Evolutionary conservation across 2,113 vertebrate species (phyloP).

Genomic region (Globicephala melas): DNA sequence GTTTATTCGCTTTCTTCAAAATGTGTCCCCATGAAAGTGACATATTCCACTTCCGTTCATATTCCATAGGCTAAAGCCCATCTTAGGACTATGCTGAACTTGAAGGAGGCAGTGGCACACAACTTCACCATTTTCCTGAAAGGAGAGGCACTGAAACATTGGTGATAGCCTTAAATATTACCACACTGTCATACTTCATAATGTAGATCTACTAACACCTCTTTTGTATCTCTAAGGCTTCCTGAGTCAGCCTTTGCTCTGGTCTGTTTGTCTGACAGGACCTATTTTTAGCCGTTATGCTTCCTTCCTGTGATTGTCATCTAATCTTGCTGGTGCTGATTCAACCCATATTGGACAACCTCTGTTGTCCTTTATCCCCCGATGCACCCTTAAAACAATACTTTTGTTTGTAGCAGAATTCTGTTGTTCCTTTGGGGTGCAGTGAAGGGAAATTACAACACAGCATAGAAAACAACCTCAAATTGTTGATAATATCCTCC

Average conservation of each 20-base stretch:
- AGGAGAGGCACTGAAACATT: not conserved
- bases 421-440: not conserved
- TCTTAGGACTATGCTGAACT: not conserved
- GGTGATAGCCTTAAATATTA: not conserved
- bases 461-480: not conserved
- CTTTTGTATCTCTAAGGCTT: not conserved
- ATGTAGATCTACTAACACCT: rapidly evolving
- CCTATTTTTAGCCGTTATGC: not conserved
- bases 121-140: not conserved
- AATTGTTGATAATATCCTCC: too few species aligned
- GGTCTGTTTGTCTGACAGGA: not conserved
- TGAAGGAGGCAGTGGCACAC: not conserved
- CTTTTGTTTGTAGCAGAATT: not conserved
- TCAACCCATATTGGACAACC: not conserved
- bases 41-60: not conserved
- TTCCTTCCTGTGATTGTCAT: not conserved
- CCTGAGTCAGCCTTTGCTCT: not conserved
- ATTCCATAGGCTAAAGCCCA: not conserved
- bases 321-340: not conserved
- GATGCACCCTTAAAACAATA: not conserved
- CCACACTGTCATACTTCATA: rapidly evolving
- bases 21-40: not conserved
- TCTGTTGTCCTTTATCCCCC: not conserved
- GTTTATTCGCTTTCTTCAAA: not conserved
- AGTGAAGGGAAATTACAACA: not conserved